Evolutionary conservation across 2,888 invertebrate species (phyloP).

Genomic region (Ornithoptera priamus): DNA sequence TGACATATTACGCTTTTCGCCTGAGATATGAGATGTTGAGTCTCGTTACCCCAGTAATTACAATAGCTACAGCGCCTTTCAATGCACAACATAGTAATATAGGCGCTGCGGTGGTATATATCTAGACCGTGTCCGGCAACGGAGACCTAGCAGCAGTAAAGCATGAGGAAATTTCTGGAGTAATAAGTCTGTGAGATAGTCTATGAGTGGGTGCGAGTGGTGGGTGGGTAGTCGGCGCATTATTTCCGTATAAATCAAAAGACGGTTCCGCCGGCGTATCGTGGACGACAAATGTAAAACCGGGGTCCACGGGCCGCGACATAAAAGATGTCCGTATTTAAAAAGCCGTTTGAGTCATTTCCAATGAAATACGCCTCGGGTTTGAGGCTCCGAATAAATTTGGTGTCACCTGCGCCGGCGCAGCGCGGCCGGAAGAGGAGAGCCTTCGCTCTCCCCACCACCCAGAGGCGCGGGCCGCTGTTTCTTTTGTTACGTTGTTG

Average conservation of each 20-base stretch:
- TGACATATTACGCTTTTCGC: no score
- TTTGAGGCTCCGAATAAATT: constrained; percentile 80
- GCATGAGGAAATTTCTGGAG: no score
- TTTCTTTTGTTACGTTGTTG: constrained; percentile 25
- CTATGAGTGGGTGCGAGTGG: constrained; percentile 43
- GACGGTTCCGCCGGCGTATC: constrained; percentile 59
- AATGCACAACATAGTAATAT: no score
- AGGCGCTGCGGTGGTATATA: no score
- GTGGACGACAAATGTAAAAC: constrained; percentile 77
- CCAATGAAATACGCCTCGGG: constrained; percentile 76
- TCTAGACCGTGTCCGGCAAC: no score
- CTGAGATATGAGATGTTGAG: no score
- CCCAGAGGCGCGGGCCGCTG: constrained; percentile 44
- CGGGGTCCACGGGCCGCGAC: constrained; percentile 69
- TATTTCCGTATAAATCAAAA: constrained; percentile 75
- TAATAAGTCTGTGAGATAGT: constrained; percentile 21
- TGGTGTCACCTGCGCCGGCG: constrained; percentile 76
- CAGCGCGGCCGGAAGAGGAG: constrained; percentile 68
- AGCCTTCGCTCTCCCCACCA: constrained; percentile 43
- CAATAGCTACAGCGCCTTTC: no score
- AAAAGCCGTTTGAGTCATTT: constrained; percentile 77
- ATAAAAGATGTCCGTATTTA: constrained; percentile 78
- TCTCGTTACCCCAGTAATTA: no score
- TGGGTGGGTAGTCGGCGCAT: constrained; percentile 53
- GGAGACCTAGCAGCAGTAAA: no score